phyloP scores from a whole-genome alignment of 2,888 invertebrate genomes.

The Polydrusus pterygomalis region DNA sequence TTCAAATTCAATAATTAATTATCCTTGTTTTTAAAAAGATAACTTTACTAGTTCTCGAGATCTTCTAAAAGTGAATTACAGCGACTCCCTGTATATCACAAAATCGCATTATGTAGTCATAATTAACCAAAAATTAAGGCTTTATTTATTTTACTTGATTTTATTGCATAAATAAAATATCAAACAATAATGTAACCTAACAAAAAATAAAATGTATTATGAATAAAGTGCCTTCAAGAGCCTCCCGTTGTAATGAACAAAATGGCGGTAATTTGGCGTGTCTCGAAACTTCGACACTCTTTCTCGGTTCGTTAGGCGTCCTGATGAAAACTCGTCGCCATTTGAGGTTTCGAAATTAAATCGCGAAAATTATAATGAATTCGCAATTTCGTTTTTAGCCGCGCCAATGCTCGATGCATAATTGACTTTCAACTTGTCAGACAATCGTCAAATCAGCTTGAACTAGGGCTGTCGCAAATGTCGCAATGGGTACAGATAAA shows the following conservation, averaged over 20 bases:
- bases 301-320: slow-evolving; percentile 52
- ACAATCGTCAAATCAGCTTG: slow-evolving; percentile 49
- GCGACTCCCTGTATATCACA: too few species aligned
- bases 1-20: too few species aligned
- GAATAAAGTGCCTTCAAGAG: slow-evolving; percentile 10
- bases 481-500: slow-evolving; percentile 31
- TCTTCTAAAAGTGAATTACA: too few species aligned
- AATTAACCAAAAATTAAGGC: too few species aligned
- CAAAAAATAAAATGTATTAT: slow-evolving; percentile 3
- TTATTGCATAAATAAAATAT: neutral
- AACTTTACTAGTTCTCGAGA: too few species aligned
- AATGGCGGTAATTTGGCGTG: slow-evolving; percentile 42
- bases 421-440: slow-evolving; percentile 48
- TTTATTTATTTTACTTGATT: too few species aligned
- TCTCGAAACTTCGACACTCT: slow-evolving; percentile 50
- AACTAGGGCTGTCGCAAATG: slow-evolving; percentile 21
- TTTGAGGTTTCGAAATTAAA: slow-evolving; percentile 52
- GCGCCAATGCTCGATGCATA: slow-evolving; percentile 32
- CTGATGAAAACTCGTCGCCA: slow-evolving; percentile 41
- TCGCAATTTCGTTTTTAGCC: slow-evolving; percentile 49
- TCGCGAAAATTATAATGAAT: slow-evolving; percentile 53
- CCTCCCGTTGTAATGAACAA: slow-evolving; percentile 32
- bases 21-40: too few species aligned
- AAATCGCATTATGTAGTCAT: too few species aligned
- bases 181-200: neutral